Conservation (phyloP, 1,140 invertebrate genomes). For the Halyomorpha halys region DNA sequence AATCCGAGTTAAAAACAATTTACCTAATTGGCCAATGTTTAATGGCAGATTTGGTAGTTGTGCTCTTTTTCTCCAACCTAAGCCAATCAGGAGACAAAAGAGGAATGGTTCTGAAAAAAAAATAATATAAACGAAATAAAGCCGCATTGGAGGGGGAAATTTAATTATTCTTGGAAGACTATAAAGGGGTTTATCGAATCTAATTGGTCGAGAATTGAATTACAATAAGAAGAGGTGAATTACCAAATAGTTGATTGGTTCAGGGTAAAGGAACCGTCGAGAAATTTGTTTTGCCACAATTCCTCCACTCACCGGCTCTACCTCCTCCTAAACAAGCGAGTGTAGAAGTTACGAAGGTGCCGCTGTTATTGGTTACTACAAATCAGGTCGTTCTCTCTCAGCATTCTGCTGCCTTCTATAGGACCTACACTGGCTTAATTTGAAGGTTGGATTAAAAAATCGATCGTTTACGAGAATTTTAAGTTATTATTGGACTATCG, state of each 20-base stretch:
- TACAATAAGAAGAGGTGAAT: neutral
- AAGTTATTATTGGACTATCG: no score
- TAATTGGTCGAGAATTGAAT: slow-evolving; percentile 3
- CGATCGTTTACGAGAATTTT: no score
- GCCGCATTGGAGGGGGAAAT: neutral
- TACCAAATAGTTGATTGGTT: neutral
- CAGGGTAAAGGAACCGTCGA: neutral
- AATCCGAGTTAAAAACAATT: neutral
- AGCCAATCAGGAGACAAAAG: no score
- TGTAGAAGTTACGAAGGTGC: no score
- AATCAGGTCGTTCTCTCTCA: no score
- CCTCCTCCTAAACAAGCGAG: no score
- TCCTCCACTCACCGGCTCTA: neutral
- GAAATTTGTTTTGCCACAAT: neutral
- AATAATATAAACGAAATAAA: neutral
- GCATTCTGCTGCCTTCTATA: no score
- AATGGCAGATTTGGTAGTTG: slow-evolving; percentile 1
- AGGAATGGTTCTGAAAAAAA: no score
- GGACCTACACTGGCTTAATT: no score
- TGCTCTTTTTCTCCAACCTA: no score
- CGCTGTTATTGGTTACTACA: no score
- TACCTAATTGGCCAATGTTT: neutral
- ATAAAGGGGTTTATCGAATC: slow-evolving; percentile 2
- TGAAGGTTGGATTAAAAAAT: no score
- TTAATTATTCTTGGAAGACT: slow-evolving; percentile 4